Evolutionary conservation across 2,888 invertebrate species (phyloP).

Genomic region (Oligia strigilis): DNA sequence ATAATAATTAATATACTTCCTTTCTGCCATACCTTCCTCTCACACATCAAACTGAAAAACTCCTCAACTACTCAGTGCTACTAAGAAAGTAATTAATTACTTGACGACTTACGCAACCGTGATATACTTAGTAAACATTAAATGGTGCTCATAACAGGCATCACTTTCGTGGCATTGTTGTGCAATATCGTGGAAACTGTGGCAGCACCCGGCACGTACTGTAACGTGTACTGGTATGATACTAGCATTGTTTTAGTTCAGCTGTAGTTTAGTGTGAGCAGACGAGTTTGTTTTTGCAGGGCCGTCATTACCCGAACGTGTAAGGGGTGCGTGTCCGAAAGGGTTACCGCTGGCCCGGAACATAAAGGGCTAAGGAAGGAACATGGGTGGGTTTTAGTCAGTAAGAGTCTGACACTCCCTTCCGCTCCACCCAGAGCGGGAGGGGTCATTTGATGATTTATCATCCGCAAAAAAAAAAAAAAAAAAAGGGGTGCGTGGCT

Average conservation of each 20-base stretch:
- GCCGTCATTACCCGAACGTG: too few species aligned
- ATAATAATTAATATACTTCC: too few species aligned
- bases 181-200: constrained; percentile 77
- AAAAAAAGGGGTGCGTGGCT: too few species aligned
- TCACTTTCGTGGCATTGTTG: constrained; percentile 66
- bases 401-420: too few species aligned
- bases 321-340: too few species aligned
- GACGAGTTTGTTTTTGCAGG: constrained; percentile 27
- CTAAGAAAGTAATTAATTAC: constrained; percentile 42
- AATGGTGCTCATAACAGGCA: constrained; percentile 38
- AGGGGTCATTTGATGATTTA: too few species aligned
- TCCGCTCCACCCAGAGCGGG: too few species aligned
- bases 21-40: background rate
- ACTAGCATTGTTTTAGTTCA: constrained; percentile 32
- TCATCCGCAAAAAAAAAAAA: too few species aligned
- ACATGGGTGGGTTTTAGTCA: too few species aligned
- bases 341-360: too few species aligned
- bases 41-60: background rate
- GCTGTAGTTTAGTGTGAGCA: background rate
- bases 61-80: background rate
- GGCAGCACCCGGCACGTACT: constrained; percentile 60
- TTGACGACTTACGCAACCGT: constrained; percentile 40
- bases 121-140: constrained; percentile 47
- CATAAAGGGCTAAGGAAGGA: too few species aligned
- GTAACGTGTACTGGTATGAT: constrained; percentile 17